A percentile compares a stretch with the other conserved stretches of the same genome.
phyloP scores from a whole-genome alignment of 2,113 vertebrate species.

The Cavia porcellus region DNA sequence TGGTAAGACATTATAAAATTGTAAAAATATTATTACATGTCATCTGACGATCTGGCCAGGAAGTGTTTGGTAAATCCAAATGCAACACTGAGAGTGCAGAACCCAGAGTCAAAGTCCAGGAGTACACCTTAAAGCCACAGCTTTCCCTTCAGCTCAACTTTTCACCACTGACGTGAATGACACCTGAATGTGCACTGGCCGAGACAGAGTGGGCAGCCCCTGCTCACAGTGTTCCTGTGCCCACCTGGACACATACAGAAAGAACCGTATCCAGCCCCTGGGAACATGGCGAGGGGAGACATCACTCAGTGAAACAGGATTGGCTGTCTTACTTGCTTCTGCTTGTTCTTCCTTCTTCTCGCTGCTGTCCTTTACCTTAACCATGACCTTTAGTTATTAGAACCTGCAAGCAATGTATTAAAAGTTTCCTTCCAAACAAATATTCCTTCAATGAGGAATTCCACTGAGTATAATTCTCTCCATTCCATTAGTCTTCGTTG shows the following conservation, averaged over 20 bases:
- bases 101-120: not conserved
- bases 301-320: not conserved
- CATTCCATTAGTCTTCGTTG: not conserved
- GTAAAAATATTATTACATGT: not conserved
- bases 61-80: not conserved
- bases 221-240: too few species aligned
- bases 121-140: not conserved
- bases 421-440: not conserved
- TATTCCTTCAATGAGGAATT: constrained; percentile 20
- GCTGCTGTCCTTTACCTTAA: not conserved
- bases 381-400: not conserved
- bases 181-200: not conserved
- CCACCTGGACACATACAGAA: not conserved
- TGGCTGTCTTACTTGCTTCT: not conserved
- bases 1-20: not conserved
- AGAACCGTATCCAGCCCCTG: not conserved
- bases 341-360: not conserved
- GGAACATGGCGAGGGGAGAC: too few species aligned
- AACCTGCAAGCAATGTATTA: not conserved
- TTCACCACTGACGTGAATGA: fast-evolving
- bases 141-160: not conserved
- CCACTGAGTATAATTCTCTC: not conserved
- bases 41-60: not conserved
- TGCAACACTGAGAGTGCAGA: not conserved
- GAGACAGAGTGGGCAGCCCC: too few species aligned